Evolutionary conservation across 2,888 invertebrate genomes (phyloP).

Genomic region (Caenorhabditis virilis): DNA sequence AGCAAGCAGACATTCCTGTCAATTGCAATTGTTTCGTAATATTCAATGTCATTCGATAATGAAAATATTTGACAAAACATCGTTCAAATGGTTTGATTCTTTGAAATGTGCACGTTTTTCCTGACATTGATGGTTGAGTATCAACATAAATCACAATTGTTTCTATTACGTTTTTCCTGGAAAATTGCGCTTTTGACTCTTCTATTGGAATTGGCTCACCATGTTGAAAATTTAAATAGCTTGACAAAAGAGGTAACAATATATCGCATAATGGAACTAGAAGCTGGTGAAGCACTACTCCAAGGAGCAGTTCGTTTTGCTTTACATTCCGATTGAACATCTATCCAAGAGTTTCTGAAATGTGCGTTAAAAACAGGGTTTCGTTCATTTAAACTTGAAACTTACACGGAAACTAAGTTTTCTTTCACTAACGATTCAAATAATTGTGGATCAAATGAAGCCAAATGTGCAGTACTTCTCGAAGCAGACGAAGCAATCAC

Average conservation of each 20-base stretch:
- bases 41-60: conserved; percentile 38
- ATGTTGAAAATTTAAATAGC: conserved; percentile 27
- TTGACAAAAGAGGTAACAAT: conserved; percentile 25
- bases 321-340: conserved; percentile 54
- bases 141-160: conserved; percentile 11
- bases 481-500: conserved; percentile 43
- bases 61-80: conserved; percentile 39
- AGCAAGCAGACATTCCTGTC: conserved; percentile 37
- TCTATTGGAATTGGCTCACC: too few relatives aligned
- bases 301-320: conserved; percentile 41
- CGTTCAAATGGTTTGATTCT: conserved; percentile 49
- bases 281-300: conserved; percentile 37
- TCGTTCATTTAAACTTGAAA: neutral
- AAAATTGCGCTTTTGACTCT: too few relatives aligned
- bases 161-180: conserved; percentile 16
- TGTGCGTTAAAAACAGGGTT: neutral
- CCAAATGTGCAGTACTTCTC: conserved; percentile 27
- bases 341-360: conserved; percentile 37
- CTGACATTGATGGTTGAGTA: conserved; percentile 46
- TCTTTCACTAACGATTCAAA: conserved; percentile 42
- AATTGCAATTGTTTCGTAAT: conserved; percentile 44
- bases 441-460: conserved; percentile 50
- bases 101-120: conserved; percentile 51
- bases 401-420: conserved; percentile 40
- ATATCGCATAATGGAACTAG: conserved; percentile 26